Base-by-base conservation (phyloP, 2,797 vertebrate species). In the Anguilla anguilla region DNA sequence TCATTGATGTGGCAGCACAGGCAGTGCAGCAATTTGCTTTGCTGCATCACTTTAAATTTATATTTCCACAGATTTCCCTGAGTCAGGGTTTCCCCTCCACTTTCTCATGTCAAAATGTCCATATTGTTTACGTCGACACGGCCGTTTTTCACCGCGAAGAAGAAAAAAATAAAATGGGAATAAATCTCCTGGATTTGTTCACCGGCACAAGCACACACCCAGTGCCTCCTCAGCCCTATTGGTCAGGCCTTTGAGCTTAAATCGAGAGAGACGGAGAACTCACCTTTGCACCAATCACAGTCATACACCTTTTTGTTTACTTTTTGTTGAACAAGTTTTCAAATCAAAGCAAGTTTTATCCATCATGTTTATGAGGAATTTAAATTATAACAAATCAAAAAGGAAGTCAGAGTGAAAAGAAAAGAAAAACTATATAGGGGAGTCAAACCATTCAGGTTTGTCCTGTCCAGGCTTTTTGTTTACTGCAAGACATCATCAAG, bases 11-110 rank as follows among this genome's bases (percentile, higher is more conserved):
- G 57, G 86, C 57, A 69, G 31, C 72, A 59, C 53, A 43, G 86
- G 77, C 55, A 86, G 53, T 77, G 6, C 22, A 51, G 69, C 74
- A 35, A 64, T 87, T 43, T 87, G 77, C 61, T 87, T 31, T 69
- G 79, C 86, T 72, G 86, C 49, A 53, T 72, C 61, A 11, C 35
- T n/a, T 82, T 51, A 69, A 69, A 83, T 87, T 84, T 55, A 69
- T 82, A 35, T 49, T 61, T 67, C n/a, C 59, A 35, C 28, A 35
- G 28, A 28, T 53, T 87, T 69, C 79, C 86, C 59, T 83, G 82
- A 67, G 79, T 87, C 82, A 6, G 86, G 57, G 46, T 51, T 83
- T 83, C n/a, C 79, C 79, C 43, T 46, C 86, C 19, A 6, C 43
- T 83, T 6, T 39, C 43, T 49, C 83, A 79, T 84, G 83, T 59